These are phyloP conservation scores for Cydia fagiglandana DNA, from an alignment of 1,140 invertebrate genomes.

Conservation along the genomic window DNA sequence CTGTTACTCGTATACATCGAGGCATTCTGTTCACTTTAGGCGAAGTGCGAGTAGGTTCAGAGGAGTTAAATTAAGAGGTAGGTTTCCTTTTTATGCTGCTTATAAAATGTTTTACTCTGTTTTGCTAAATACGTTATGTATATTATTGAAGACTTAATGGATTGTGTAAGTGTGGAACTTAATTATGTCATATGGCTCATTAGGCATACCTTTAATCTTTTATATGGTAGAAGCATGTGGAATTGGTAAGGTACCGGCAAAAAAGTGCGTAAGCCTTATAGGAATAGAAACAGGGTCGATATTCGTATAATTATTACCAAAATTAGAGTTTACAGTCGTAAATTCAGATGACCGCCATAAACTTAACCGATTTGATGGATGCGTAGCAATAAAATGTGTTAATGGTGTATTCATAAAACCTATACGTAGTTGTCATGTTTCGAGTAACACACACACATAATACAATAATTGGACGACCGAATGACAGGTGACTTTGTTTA, in stretches of 20 bases:
- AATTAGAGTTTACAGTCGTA: background rate
- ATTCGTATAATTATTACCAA: background rate
- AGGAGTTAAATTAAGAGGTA: too few relatives aligned
- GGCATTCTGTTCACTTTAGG: too few relatives aligned
- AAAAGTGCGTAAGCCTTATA: background rate
- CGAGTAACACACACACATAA: background rate
- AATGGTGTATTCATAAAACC: constrained; percentile 1
- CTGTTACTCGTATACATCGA: too few relatives aligned
- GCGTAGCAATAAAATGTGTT: constrained; percentile 1
- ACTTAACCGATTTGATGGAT: constrained; percentile 5
- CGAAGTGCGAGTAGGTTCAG: too few relatives aligned
- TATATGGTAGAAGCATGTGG: background rate
- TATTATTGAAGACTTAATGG: too few relatives aligned
- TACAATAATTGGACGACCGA: background rate
- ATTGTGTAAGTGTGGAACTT: too few relatives aligned
- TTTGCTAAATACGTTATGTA: too few relatives aligned
- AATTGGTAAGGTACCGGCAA: background rate
- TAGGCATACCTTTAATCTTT: too few relatives aligned
- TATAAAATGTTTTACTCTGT: too few relatives aligned
- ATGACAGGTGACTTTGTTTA: too few relatives aligned
- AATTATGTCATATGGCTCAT: too few relatives aligned
- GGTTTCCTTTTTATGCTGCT: too few relatives aligned
- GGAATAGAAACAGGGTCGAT: background rate
- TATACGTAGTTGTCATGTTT: background rate
- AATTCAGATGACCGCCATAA: background rate